These are phyloP conservation scores for Apamea monoglypha DNA, from an alignment of 2,888 invertebrate genomes.

Conservation along the genomic window DNA sequence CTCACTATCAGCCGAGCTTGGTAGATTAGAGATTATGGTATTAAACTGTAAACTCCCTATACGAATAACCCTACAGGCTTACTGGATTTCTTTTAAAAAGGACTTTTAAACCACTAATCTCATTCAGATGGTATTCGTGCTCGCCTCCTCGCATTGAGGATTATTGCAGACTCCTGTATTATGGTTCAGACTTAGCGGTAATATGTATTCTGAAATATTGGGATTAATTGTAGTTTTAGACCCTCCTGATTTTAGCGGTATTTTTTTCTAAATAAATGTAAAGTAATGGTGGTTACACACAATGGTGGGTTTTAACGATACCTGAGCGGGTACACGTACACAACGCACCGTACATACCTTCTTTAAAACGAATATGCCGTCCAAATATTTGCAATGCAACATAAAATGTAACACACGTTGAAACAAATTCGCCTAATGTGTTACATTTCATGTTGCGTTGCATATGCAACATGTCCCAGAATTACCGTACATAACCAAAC, in stretches of 20 bases:
- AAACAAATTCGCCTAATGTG: too few relatives aligned
- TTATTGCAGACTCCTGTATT: slow-evolving; percentile 18
- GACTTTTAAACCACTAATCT: slow-evolving; percentile 20
- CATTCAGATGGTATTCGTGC: slow-evolving; percentile 32
- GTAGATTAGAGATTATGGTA: neutral
- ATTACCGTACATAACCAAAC: too few relatives aligned
- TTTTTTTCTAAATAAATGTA: neutral
- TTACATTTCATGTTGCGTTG: too few relatives aligned
- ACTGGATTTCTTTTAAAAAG: neutral
- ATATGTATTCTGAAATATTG: neutral
- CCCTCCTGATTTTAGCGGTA: neutral
- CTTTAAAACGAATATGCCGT: too few relatives aligned
- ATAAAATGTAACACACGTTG: too few relatives aligned
- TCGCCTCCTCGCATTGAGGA: slow-evolving; percentile 7
- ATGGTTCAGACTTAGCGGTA: slow-evolving; percentile 3
- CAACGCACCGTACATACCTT: too few relatives aligned
- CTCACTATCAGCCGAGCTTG: neutral
- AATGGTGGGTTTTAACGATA: too few relatives aligned
- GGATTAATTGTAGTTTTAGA: neutral
- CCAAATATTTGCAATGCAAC: too few relatives aligned
- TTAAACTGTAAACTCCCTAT: neutral
- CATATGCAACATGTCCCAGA: too few relatives aligned
- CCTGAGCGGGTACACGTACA: too few relatives aligned
- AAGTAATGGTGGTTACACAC: neutral
- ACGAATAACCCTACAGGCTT: neutral